Evolutionary conservation across 2,888 invertebrate species (phyloP).

Genomic region (Pandemis corylana): DNA sequence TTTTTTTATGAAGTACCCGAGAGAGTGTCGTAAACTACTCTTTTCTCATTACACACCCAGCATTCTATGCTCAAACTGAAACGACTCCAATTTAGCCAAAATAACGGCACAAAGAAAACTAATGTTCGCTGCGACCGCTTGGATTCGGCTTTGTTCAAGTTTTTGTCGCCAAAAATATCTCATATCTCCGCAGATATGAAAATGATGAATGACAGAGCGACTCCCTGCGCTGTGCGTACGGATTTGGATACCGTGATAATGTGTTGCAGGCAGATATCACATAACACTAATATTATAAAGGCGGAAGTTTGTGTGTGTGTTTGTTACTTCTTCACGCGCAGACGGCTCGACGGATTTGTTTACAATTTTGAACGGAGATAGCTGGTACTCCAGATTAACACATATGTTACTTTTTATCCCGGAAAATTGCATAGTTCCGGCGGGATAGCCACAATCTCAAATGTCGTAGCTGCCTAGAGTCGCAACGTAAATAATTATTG

Average conservation of each 20-base stretch:
- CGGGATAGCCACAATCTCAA: no score
- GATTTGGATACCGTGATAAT: conserved; percentile 1
- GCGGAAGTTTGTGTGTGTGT: no score
- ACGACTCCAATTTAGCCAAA: conserved; percentile 31
- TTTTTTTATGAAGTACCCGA: neutral
- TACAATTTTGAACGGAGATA: no score
- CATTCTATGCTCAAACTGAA: conserved; percentile 17
- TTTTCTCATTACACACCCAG: neutral
- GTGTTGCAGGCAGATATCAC: neutral
- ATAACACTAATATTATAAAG: no score
- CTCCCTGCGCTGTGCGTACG: conserved; percentile 38
- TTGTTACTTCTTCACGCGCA: no score
- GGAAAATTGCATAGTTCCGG: no score
- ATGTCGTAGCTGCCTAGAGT: no score
- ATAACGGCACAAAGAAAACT: conserved; percentile 41
- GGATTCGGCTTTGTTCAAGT: conserved; percentile 43
- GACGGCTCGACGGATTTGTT: no score
- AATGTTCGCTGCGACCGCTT: conserved; percentile 29
- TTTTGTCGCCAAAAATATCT: conserved; percentile 48
- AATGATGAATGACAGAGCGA: conserved; percentile 47
- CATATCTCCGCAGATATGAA: conserved; percentile 46
- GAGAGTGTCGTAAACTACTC: neutral
- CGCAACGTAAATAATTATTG: no score
- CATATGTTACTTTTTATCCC: no score
- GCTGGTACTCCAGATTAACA: no score